A percentile compares a stretch with the other conserved stretches of the same genome.
phyloP scores from a whole-genome alignment of 2,888 invertebrate species.

The Stenolophus ochropezus region DNA sequence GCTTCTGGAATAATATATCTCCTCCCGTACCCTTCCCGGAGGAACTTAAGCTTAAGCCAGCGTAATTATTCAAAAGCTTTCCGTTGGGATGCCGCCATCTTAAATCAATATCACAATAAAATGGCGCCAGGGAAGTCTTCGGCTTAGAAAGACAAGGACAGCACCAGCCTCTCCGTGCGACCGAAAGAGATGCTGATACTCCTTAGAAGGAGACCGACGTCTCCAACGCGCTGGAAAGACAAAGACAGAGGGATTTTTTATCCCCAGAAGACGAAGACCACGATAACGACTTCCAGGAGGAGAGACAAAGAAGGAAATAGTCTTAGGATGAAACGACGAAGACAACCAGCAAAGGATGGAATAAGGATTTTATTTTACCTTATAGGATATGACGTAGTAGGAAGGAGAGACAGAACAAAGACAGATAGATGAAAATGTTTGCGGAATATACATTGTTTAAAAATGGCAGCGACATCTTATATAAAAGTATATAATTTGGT shows the following conservation, averaged over 20 bases:
- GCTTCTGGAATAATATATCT: conserved; percentile 41
- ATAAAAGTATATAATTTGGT: too few species aligned
- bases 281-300: not conserved
- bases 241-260: conserved; percentile 1
- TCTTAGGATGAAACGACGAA: not conserved
- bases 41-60: conserved; percentile 45
- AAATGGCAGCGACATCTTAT: too few species aligned
- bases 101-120: conserved; percentile 58
- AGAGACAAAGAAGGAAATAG: not conserved
- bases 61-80: conserved; percentile 49
- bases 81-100: conserved; percentile 41
- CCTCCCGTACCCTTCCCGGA: not conserved
- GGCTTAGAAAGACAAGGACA: conserved; percentile 30
- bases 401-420: not conserved
- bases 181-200: not conserved
- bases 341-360: not conserved
- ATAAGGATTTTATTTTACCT: not conserved
- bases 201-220: conserved; percentile 41
- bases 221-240: not conserved
- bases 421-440: too few species aligned
- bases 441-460: too few species aligned
- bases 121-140: conserved; percentile 47
- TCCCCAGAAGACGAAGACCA: not conserved
- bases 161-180: not conserved
- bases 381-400: not conserved